These are phyloP conservation scores for Myrmecobius fasciatus DNA, from an alignment of 2,113 vertebrate species.

Conservation along the genomic window DNA sequence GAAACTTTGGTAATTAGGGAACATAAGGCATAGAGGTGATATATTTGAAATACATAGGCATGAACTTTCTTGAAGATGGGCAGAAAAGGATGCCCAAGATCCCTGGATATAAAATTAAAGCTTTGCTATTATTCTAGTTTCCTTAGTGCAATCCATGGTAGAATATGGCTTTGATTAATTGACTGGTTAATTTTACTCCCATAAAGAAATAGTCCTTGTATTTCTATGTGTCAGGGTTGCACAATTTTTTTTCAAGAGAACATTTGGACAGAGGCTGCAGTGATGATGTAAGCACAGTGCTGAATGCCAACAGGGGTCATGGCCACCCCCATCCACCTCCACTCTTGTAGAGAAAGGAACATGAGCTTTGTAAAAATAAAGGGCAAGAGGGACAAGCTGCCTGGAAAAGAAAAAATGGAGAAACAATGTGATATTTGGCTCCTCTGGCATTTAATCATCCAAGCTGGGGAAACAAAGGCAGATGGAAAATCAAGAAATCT, in stretches of 20 bases:
- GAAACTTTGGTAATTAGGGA: neutral
- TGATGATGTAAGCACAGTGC: neutral
- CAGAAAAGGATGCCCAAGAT: neutral
- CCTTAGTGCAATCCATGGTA: neutral
- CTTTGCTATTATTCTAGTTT: neutral
- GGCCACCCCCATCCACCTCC: neutral
- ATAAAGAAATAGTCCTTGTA: neutral
- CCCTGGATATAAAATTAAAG: neutral
- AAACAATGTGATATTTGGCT: neutral
- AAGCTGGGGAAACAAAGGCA: neutral
- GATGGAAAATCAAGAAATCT: neutral
- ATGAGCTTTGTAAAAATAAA: neutral
- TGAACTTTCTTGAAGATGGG: neutral
- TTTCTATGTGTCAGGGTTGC: neutral
- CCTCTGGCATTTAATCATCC: neutral
- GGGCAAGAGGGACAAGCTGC: neutral
- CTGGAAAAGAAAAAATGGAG: neutral
- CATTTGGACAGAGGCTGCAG: neutral
- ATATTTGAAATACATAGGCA: neutral
- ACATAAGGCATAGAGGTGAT: neutral
- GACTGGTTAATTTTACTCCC: accelerated
- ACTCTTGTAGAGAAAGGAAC: too few relatives aligned
- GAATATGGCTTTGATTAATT: neutral
- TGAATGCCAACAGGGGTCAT: neutral
- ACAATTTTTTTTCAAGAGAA: neutral